Conservation (phyloP, 1,140 invertebrate genomes). For the Diplogasteroides magnus region DNA sequence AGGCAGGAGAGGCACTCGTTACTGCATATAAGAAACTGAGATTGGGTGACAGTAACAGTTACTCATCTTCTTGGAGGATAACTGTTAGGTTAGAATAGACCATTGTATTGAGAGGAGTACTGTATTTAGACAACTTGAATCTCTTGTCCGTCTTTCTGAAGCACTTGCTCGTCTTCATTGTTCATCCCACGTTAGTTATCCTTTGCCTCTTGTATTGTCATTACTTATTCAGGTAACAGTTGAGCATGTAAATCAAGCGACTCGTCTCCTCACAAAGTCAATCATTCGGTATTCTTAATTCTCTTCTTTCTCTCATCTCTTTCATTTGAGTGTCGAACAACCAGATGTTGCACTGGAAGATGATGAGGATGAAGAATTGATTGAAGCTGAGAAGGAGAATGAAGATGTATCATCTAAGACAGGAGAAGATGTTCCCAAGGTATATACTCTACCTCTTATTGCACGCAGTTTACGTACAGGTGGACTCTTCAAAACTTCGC, state of each 20-base stretch:
- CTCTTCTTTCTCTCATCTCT: too few species aligned
- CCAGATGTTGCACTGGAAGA: conserved; percentile 90
- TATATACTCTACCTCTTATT: background rate
- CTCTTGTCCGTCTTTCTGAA: conserved; percentile 73
- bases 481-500: conserved; percentile 66
- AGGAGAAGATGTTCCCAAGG: conserved; percentile 7
- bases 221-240: conserved; percentile 39
- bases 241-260: conserved; percentile 88
- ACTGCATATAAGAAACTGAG: conserved; percentile 81
- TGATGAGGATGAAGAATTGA: conserved; percentile 58
- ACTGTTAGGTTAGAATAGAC: conserved; percentile 67
- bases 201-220: background rate
- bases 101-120: background rate
- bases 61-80: conserved; percentile 76
- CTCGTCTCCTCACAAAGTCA: conserved; percentile 88
- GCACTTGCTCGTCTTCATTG: conserved; percentile 93
- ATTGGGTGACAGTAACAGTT: conserved; percentile 71
- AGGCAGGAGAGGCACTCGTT: conserved; percentile 77
- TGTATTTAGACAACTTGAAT: background rate
- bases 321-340: conserved; percentile 71
- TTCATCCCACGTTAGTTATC: conserved; percentile 58
- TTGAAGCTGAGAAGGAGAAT: conserved; percentile 47
- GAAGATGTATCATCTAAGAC: conserved; percentile 12
- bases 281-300: conserved; percentile 71
- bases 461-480: background rate